phyloP scores from a whole-genome alignment of 2,888 invertebrate species.

The Euzophera pinguis region DNA sequence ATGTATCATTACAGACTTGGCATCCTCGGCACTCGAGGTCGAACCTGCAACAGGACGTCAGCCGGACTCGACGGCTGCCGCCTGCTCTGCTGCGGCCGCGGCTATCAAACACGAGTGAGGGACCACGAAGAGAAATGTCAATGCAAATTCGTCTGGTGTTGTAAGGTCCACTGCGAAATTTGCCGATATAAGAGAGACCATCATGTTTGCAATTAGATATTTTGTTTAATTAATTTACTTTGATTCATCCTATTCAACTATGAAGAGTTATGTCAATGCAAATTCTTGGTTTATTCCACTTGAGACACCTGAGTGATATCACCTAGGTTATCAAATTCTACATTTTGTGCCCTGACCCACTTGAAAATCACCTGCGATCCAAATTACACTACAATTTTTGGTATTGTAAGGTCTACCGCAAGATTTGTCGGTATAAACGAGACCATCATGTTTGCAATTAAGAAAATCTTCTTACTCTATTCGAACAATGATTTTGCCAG shows the following conservation, averaged over 20 bases:
- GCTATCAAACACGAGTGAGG: constrained; percentile 90
- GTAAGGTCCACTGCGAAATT: constrained; percentile 90
- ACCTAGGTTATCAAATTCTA: too few species aligned
- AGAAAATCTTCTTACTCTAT: constrained; percentile 33
- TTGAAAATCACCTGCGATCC: too few species aligned
- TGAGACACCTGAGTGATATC: too few species aligned
- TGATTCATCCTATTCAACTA: constrained; percentile 62
- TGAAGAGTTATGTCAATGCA: constrained; percentile 92
- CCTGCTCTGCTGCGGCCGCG: constrained; percentile 92
- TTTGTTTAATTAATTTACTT: constrained; percentile 9
- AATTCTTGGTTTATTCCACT: too few species aligned
- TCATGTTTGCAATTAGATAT: constrained; percentile 89
- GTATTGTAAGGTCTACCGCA: constrained; percentile 94
- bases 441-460: constrained; percentile 95
- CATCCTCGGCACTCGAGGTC: constrained; percentile 89
- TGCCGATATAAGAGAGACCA: constrained; percentile 90
- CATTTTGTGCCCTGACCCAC: too few species aligned
- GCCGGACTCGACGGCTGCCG: constrained; percentile 92
- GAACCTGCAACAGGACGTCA: constrained; percentile 91
- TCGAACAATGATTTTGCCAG: background rate
- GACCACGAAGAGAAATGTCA: constrained; percentile 93
- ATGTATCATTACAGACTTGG: constrained; percentile 78
- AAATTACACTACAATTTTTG: too few species aligned
- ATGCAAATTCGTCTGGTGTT: constrained; percentile 95
- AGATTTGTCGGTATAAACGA: constrained; percentile 87